Base-by-base conservation (phyloP, 1,140 invertebrate genomes). In the Leptopilina clavipes region DNA sequence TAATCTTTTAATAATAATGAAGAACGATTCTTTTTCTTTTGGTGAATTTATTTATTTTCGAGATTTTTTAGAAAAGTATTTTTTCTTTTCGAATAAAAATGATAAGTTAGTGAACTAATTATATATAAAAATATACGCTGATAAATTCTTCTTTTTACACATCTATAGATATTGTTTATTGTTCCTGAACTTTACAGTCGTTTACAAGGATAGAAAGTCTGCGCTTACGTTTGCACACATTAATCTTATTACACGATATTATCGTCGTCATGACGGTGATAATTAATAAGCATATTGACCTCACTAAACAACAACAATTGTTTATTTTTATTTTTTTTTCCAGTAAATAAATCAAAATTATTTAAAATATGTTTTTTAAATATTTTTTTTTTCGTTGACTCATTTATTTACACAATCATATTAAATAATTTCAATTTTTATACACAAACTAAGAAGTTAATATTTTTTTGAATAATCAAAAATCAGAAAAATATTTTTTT, bases 121-220 rank as follows among this genome's bases (percentile, higher is more conserved):
- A 40, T 6, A 40, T 40, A 40, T 3, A 40, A 40, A 40, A 40
- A 40, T 40, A 17, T 17, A 52, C 14, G 14, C 14, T 17, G 48
- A n/a, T 52, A n/a, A 45, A 45, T 45, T 14, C 2, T 14, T 10
- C 44, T 14, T 3, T n/a, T 14, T 3, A n/a, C 11, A 45, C 0
- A 45, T 45, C 0, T 45, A 12, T 12, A 12, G 0, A 22, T 22
- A 25, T 25, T 18, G 10, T 59, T 59, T 40, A 40, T 59, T 22
- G 22, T 59, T 59, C 56, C 9, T 59, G 56, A 59, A 59, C 56
- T 59, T 2, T 59, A 59, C 1, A 59, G 19, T 22, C 56, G 19
- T 59, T 59, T 22, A 59, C 56, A 59, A 59, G 56, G 56, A 59
- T 59, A 19, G 22, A 31, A 59, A 59, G 19, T 59, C 7, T 59